Evolutionary conservation across 2,113 vertebrate species (phyloP).

Genomic region (Alces alces): DNA sequence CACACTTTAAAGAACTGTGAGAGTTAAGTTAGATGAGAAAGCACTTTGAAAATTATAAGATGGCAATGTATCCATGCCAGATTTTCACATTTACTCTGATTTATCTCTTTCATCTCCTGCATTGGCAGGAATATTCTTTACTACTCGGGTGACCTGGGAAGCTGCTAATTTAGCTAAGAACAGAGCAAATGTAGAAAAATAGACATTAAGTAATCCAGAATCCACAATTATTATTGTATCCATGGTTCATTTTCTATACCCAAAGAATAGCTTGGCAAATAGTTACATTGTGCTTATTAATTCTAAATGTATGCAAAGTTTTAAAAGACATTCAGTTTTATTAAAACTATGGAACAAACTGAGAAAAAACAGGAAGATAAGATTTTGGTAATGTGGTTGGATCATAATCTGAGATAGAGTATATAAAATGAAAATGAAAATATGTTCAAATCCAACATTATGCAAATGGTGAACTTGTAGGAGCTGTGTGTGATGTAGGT

Average conservation of each 20-base stretch:
- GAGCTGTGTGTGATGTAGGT: no score
- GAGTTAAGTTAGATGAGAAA: background rate
- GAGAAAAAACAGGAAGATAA: background rate
- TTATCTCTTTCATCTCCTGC: background rate
- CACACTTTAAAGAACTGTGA: background rate
- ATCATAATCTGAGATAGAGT: background rate
- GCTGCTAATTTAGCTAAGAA: background rate
- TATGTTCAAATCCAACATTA: background rate
- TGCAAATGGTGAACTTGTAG: background rate
- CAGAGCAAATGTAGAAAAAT: background rate
- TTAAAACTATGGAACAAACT: background rate
- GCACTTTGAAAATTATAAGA: background rate
- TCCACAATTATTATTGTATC: accelerated
- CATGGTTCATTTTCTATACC: background rate
- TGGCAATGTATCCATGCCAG: background rate
- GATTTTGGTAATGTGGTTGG: background rate
- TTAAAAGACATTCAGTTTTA: background rate
- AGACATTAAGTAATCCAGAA: background rate
- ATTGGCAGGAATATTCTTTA: background rate
- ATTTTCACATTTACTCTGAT: background rate
- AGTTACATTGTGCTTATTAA: background rate
- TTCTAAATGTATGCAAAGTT: background rate
- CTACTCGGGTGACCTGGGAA: background rate
- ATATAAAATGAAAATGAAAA: background rate
- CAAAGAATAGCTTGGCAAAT: background rate